phyloP scores from a whole-genome alignment of 2,888 invertebrate species.

The Xylophagus ater region DNA sequence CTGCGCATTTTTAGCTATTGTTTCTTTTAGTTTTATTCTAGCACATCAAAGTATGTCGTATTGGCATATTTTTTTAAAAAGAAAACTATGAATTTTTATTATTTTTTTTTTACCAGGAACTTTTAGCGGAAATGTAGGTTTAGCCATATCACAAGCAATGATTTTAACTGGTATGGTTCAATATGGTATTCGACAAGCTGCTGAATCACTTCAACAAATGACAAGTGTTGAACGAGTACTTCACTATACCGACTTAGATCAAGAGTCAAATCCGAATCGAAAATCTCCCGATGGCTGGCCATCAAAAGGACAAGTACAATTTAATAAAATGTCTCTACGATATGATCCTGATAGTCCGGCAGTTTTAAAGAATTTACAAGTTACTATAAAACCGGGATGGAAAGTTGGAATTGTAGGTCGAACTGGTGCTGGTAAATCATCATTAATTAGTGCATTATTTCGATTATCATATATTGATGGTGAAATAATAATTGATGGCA shows the following conservation, averaged over 20 bases:
- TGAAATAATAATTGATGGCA: conserved; percentile 57
- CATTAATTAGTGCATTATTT: conserved; percentile 66
- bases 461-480: conserved; percentile 62
- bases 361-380: conserved; percentile 61
- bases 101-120: conserved; percentile 24
- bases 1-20: conserved; percentile 50
- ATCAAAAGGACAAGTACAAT: conserved; percentile 45
- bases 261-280: conserved; percentile 40
- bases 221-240: conserved; percentile 62
- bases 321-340: conserved; percentile 46
- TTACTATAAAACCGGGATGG: conserved; percentile 52
- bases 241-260: conserved; percentile 57
- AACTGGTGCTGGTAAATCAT: conserved; percentile 77
- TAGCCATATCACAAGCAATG: conserved; percentile 57
- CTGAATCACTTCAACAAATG: conserved; percentile 58
- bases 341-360: conserved; percentile 49
- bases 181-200: conserved; percentile 58
- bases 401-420: conserved; percentile 73
- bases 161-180: conserved; percentile 60
- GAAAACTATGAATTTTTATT: neutral
- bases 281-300: conserved; percentile 59
- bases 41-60: conserved; percentile 44
- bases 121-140: conserved; percentile 58
- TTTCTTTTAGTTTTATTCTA: conserved; percentile 54
- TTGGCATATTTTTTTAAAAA: neutral